Evolutionary conservation across 2,113 vertebrate species (phyloP).

Genomic region (Trichomycterus rosablanca): DNA sequence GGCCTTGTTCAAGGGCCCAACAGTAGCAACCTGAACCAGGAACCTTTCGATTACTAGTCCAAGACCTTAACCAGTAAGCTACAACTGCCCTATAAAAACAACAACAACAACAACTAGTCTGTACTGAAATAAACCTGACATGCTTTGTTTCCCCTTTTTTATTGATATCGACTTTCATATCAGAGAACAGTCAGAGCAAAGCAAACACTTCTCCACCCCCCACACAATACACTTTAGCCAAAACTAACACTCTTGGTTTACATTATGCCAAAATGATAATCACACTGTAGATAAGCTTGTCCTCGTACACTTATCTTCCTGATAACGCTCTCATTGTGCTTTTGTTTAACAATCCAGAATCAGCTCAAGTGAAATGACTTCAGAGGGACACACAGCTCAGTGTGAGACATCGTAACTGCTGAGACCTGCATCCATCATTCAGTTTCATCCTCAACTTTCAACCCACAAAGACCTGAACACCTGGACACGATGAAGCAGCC

Average conservation of each 20-base stretch:
- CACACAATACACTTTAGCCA: constrained; percentile 38
- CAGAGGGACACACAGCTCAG: background rate
- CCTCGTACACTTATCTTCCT: constrained; percentile 34
- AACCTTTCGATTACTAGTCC: no score
- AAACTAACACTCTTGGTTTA: constrained; percentile 51
- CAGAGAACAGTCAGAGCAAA: no score
- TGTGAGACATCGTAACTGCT: background rate
- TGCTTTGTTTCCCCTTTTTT: no score
- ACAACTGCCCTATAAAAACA: no score
- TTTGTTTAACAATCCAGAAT: constrained; percentile 50
- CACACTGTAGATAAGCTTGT: constrained; percentile 43
- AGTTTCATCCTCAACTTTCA: background rate
- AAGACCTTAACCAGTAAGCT: no score
- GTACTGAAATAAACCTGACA: no score
- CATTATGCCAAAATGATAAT: constrained; percentile 43
- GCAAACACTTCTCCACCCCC: background rate
- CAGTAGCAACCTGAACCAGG: no score
- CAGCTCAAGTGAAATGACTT: constrained; percentile 36
- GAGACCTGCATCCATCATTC: background rate
- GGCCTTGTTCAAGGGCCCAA: no score
- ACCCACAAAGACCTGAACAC: constrained; percentile 1
- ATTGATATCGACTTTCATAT: no score
- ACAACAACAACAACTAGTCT: no score
- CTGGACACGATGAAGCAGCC: constrained; percentile 2
- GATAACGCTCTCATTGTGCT: constrained; percentile 49